Evolutionary conservation across 1,140 invertebrate species (phyloP).

Genomic region (Trichomalopsis sarcophagae): DNA sequence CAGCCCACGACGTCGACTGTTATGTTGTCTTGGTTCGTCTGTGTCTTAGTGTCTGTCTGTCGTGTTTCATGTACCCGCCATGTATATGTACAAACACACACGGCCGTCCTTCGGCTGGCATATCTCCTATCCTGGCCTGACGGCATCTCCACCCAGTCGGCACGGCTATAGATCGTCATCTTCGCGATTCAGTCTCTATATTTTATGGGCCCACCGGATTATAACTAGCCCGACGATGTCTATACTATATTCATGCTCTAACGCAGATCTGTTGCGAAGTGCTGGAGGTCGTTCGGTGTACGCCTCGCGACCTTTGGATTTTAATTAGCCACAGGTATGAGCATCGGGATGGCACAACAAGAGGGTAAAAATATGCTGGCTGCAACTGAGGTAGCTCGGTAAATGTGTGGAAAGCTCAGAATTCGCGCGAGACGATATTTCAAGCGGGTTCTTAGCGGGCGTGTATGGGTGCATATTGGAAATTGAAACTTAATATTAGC

Average conservation of each 20-base stretch:
- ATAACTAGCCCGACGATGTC: too few relatives aligned
- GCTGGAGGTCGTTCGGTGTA: too few relatives aligned
- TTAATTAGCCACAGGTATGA: too few relatives aligned
- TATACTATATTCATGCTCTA: too few relatives aligned
- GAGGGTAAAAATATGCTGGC: neutral
- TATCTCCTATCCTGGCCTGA: conserved; percentile 56
- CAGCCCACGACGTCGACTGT: neutral
- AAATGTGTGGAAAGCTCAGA: neutral
- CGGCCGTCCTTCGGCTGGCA: conserved; percentile 57
- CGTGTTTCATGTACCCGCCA: neutral
- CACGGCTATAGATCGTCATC: too few relatives aligned
- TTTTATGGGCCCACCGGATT: too few relatives aligned
- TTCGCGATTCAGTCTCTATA: too few relatives aligned
- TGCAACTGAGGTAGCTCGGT: neutral
- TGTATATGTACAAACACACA: neutral
- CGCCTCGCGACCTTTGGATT: too few relatives aligned
- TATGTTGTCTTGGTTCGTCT: neutral
- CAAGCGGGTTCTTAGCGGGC: neutral
- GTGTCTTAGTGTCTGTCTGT: too few relatives aligned
- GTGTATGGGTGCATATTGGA: neutral
- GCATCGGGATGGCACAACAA: neutral
- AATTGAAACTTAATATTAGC: neutral
- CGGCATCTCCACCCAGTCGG: neutral
- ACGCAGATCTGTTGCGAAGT: too few relatives aligned
- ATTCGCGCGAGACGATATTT: neutral